Percentiles rank a stretch among this genome's conserved stretches.
phyloP scores from a whole-genome alignment of 1,140 invertebrate genomes.

The Melanaphis sacchari region DNA sequence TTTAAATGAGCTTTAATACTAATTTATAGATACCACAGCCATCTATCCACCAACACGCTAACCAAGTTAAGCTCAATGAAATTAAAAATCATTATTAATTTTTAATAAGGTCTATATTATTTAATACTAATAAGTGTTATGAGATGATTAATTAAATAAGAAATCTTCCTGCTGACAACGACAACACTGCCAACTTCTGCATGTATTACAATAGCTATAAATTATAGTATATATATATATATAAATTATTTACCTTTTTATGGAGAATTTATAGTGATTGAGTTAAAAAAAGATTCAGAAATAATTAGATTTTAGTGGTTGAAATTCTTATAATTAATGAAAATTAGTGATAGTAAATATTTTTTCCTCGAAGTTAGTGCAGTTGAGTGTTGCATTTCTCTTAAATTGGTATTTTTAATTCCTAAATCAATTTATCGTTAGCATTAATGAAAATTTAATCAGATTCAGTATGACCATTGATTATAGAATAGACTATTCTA shows the following conservation, averaged over 20 bases:
- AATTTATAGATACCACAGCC: too few species aligned
- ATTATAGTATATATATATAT: not conserved
- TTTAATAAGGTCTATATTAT: too few species aligned
- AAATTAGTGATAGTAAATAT: not conserved
- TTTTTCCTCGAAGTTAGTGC: not conserved
- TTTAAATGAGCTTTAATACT: too few species aligned
- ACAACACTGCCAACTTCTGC: not conserved
- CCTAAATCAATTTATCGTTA: not conserved
- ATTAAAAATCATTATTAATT: too few species aligned
- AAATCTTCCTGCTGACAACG: not conserved
- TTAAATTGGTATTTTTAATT: not conserved
- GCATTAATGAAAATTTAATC: not conserved
- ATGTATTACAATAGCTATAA: not conserved
- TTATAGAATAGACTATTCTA: too few species aligned
- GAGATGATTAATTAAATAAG: not conserved
- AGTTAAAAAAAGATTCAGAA: not conserved
- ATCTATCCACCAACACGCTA: too few species aligned
- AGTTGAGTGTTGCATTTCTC: not conserved
- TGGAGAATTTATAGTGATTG: not conserved
- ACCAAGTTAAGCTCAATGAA: too few species aligned
- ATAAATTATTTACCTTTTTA: not conserved
- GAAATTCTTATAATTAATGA: not conserved
- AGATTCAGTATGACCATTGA: not conserved
- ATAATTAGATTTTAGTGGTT: not conserved
- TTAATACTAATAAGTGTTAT: not conserved